Conservation (phyloP, 2,888 invertebrate genomes). For the Odontomyia ornata region DNA sequence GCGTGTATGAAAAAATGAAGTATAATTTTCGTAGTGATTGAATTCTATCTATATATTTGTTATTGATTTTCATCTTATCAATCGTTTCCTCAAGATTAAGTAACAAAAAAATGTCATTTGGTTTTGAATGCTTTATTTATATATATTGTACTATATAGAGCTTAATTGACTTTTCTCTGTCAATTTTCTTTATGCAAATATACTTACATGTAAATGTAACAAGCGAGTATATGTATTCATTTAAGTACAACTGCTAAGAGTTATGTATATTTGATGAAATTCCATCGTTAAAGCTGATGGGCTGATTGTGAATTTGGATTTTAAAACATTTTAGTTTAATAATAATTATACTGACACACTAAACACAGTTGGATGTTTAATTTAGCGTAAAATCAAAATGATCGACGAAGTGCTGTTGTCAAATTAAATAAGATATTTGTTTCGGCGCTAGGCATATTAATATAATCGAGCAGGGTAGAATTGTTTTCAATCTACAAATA, state of each 20-base stretch:
- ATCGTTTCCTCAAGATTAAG: too few relatives aligned
- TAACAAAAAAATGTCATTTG: not conserved
- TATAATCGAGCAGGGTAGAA: too few relatives aligned
- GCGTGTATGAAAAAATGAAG: not conserved
- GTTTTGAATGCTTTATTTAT: slow-evolving; percentile 19
- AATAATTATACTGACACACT: not conserved
- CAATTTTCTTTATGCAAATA: not conserved
- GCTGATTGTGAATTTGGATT: not conserved
- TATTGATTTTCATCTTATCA: not conserved
- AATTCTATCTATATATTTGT: not conserved
- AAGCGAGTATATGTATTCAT: not conserved
- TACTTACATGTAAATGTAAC: not conserved
- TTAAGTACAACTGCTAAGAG: not conserved
- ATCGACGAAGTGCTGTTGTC: too few relatives aligned
- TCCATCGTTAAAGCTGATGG: not conserved
- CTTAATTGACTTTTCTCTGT: not conserved
- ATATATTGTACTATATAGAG: slow-evolving; percentile 14
- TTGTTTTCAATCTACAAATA: too few relatives aligned
- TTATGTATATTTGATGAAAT: not conserved
- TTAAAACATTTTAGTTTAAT: not conserved
- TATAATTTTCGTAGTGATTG: too few relatives aligned
- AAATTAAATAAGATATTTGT: too few relatives aligned
- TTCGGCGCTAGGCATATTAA: too few relatives aligned
- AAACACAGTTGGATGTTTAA: too few relatives aligned
- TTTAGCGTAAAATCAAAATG: too few relatives aligned